phyloP scores from a whole-genome alignment of 2,113 vertebrate genomes.

The Murina feae region DNA sequence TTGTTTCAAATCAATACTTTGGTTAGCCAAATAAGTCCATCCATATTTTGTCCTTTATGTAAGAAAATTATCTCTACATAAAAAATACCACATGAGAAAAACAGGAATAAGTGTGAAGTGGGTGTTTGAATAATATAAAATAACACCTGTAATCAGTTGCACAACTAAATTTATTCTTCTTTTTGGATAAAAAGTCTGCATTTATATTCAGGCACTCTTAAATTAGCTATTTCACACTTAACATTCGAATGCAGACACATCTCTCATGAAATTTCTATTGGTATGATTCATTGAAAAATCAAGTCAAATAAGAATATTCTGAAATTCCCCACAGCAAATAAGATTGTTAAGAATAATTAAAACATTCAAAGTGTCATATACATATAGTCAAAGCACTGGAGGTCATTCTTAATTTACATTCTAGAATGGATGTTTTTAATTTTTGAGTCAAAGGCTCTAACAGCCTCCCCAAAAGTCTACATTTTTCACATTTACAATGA shows the following conservation, averaged over 20 bases:
- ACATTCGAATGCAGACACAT: conserved; percentile 47
- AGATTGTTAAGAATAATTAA: conserved; percentile 39
- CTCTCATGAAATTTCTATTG: conserved; percentile 47
- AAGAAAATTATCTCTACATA: conserved; percentile 15
- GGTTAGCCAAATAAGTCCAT: conserved; percentile 30
- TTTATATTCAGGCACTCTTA: conserved; percentile 65
- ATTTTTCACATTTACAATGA: conserved; percentile 42
- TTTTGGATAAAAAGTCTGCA: conserved; percentile 52
- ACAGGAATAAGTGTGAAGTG: conserved; percentile 37
- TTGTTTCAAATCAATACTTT: conserved; percentile 21
- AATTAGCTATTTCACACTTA: conserved; percentile 58
- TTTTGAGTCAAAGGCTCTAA: background rate
- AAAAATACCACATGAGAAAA: conserved; percentile 42
- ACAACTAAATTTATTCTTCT: conserved; percentile 57
- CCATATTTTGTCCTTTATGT: conserved; percentile 43
- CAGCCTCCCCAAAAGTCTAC: background rate
- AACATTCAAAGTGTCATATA: background rate
- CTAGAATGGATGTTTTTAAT: background rate
- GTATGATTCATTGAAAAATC: conserved; percentile 63
- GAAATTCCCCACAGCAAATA: background rate
- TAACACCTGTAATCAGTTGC: conserved; percentile 53
- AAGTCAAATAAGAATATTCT: conserved; percentile 43
- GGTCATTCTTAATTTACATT: background rate
- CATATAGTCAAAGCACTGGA: background rate
- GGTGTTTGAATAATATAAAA: conserved; percentile 51